Evolutionary conservation across 2,113 vertebrate species (phyloP).

Genomic region (Gopherus evgoodei): DNA sequence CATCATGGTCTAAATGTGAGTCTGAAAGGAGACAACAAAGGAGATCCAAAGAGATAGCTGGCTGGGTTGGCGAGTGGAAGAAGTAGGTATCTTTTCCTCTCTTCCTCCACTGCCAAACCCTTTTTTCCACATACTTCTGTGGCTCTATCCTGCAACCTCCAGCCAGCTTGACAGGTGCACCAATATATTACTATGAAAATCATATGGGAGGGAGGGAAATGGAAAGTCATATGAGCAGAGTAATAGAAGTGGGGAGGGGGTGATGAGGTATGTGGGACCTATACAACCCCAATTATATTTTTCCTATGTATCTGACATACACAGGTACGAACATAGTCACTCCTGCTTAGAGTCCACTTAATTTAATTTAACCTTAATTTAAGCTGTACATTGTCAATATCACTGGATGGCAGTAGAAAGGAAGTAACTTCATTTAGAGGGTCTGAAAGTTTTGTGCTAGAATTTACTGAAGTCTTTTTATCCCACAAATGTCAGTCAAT

Average conservation of each 20-base stretch:
- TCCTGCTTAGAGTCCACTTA: neutral
- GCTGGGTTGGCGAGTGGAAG: neutral
- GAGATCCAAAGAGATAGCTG: neutral
- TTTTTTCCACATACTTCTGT: accelerated
- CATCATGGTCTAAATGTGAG: neutral
- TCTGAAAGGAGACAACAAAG: neutral
- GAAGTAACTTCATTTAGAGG: neutral
- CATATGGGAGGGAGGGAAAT: neutral
- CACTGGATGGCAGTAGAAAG: neutral
- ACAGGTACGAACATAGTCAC: neutral
- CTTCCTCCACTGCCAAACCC: neutral
- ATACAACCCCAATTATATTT: no score
- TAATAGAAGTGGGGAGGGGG: neutral
- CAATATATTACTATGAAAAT: neutral
- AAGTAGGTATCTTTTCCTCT: accelerated
- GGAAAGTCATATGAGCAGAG: neutral
- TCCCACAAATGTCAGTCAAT: neutral
- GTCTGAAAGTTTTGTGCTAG: neutral
- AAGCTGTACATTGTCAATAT: neutral
- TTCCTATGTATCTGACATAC: neutral
- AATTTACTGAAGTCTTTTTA: neutral
- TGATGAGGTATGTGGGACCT: neutral
- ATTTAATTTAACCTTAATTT: neutral
- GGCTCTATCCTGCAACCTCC: neutral
- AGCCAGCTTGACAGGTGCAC: neutral